phyloP scores from a whole-genome alignment of 2,797 vertebrate species.

The Rhincodon typus region DNA sequence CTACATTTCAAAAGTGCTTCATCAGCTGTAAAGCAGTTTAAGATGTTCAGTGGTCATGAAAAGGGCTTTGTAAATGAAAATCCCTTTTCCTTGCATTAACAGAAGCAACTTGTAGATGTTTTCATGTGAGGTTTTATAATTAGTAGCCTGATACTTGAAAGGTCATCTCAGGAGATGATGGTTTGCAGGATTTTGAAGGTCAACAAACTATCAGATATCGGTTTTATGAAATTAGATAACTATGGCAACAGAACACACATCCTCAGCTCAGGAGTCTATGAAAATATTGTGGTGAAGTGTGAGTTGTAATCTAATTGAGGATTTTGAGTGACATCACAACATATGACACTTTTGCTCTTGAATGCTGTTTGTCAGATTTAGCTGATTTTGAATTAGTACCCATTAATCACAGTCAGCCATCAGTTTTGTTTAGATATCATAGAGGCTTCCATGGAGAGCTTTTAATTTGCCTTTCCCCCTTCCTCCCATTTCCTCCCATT shows the following conservation, averaged over 20 bases:
- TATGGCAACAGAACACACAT: no score
- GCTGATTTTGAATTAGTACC: not conserved
- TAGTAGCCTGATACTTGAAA: not conserved
- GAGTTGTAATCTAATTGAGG: constrained; percentile 10
- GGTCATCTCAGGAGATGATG: not conserved
- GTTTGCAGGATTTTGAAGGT: not conserved
- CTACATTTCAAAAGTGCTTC: not conserved
- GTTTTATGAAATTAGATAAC: not conserved
- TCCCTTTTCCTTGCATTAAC: not conserved
- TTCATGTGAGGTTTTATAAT: not conserved
- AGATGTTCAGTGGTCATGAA: not conserved
- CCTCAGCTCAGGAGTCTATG: not conserved
- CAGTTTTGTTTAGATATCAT: not conserved
- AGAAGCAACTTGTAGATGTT: no score
- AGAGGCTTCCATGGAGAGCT: not conserved
- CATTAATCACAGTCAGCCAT: not conserved
- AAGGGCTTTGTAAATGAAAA: not conserved
- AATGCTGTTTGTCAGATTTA: not conserved
- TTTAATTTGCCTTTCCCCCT: no score
- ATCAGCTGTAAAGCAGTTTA: not conserved
- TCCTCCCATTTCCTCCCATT: not conserved
- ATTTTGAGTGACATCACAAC: not conserved
- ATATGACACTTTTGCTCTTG: not conserved
- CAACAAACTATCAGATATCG: not conserved
- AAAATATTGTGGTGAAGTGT: not conserved